Percentiles rank a stretch among this genome's conserved stretches.
phyloP scores from a whole-genome alignment of 2,113 vertebrate species.

The Clarias gariepinus region DNA sequence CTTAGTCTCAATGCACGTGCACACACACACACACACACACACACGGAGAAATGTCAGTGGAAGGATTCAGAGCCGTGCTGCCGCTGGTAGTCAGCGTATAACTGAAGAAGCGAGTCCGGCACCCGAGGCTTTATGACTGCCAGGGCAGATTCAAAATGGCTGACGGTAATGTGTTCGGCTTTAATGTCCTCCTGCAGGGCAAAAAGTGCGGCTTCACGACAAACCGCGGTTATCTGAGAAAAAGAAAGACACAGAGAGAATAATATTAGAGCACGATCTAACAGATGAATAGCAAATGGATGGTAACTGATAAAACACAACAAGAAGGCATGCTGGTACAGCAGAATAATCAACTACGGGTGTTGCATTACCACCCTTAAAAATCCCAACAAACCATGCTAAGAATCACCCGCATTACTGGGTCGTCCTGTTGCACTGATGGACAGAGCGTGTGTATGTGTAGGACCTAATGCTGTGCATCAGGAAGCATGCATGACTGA shows the following conservation, averaged over 20 bases:
- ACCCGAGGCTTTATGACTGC: slow-evolving; percentile 82
- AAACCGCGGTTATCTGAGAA: slow-evolving; percentile 87
- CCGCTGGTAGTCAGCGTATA: slow-evolving; percentile 84
- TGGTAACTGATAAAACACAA: neutral
- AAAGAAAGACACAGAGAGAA: slow-evolving; percentile 19
- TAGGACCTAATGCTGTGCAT: neutral
- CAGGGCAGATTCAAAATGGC: slow-evolving; percentile 83
- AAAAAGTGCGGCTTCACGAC: slow-evolving; percentile 89
- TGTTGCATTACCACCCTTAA: neutral
- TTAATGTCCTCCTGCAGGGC: slow-evolving; percentile 92
- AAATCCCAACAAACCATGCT: neutral
- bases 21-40: slow-evolving; percentile 9
- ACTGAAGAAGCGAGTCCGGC: slow-evolving; percentile 82
- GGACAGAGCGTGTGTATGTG: neutral
- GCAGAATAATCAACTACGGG: neutral
- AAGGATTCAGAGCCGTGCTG: slow-evolving; percentile 63
- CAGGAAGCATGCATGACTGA: neutral
- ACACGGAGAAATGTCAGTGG: neutral
- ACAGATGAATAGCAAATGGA: neutral
- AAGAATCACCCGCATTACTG: too few relatives aligned
- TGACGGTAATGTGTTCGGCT: slow-evolving; percentile 69
- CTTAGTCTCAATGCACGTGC: neutral
- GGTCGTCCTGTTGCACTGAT: neutral
- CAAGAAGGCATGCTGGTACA: neutral
- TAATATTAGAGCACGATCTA: neutral